Conservation (phyloP, 37 sponge, comb jelly and placozoan genomes). For the Amphimedon queenslandica region DNA sequence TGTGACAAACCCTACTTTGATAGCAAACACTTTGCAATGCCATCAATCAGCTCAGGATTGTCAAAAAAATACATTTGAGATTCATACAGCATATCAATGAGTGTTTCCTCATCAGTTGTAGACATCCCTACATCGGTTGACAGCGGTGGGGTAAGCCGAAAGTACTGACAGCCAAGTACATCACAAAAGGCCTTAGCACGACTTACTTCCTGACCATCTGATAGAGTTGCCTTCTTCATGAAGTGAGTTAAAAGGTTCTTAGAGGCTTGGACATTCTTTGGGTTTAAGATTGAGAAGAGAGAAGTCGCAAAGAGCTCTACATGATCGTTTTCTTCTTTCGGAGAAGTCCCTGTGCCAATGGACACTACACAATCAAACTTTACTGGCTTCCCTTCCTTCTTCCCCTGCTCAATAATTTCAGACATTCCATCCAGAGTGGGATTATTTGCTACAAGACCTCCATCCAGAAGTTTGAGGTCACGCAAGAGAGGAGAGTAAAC, state of each 20-base stretch:
- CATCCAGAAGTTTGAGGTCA: slow-evolving; percentile 59
- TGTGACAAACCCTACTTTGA: no score
- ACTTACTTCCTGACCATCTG: slow-evolving; percentile 32
- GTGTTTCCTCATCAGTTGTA: not conserved
- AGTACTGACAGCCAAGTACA: slow-evolving; percentile 6
- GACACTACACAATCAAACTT: slow-evolving; percentile 40
- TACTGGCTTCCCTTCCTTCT: slow-evolving; percentile 14
- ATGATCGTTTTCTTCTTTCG: slow-evolving; percentile 1
- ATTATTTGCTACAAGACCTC: slow-evolving; percentile 73
- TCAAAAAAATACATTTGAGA: slow-evolving; percentile 16
- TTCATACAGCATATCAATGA: slow-evolving; percentile 36
- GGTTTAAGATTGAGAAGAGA: not conserved
- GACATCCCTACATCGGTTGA: slow-evolving; percentile 17
- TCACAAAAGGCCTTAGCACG: slow-evolving; percentile 39
- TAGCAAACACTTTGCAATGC: slow-evolving; percentile 5
- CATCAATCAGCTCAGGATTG: slow-evolving; percentile 8
- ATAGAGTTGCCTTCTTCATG: slow-evolving; percentile 25
- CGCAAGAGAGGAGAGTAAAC: slow-evolving; percentile 49
- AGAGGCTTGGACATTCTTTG: slow-evolving; percentile 4
- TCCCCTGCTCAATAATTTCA: slow-evolving; percentile 39
- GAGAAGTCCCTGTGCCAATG: slow-evolving; percentile 38
- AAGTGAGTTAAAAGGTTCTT: slow-evolving; percentile 22
- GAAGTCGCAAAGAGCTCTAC: not conserved
- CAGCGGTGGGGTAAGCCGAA: slow-evolving; percentile 23
- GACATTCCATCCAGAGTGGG: slow-evolving; percentile 55